Base-by-base conservation (phyloP, 2,113 vertebrate species). In the Ceyx melanurus region DNA sequence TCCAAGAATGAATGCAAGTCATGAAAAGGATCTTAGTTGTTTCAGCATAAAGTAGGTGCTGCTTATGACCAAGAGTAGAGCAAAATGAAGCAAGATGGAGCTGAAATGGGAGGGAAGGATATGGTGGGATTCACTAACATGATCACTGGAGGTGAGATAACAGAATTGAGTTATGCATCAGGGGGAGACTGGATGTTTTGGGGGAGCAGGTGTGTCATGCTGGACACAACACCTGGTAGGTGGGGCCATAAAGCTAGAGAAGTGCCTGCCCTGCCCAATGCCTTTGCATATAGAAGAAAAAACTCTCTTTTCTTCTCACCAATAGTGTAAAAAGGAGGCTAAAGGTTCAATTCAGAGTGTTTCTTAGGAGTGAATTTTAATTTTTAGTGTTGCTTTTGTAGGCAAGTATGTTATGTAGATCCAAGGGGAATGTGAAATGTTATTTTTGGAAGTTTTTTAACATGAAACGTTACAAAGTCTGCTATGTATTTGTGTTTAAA, bases 131-230 rank as follows among this genome's bases (percentile, higher is more conserved):
- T 70, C 56, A 40, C 2, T 28, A 43, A 56, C 17, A 43, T 3
- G 2, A 3, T 82, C 64, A 13, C 23, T 2, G 4, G 56, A 71
- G 19, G 4, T n/a, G 31, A 29, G 13, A 8, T 1, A 16, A n/a
- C 26, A 31, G 56, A 43, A 62, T 37, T 37, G 19, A 54, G 8
- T 80, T 70, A 2, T 0, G 1, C 11, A 1, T 71, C 25, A 8
- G 9, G 37, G 53, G 15, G 23, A 74, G 48, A 35, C 26, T 18
- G 17, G 13, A 9, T 75, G 35, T 54, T 83, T 64, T 46, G 11
- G 20, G 25, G 22, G 3, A 91, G 28, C 28, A 35, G 35, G 35
- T 35, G 35, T 35, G 35, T 35, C 35, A 35, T 35, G 35, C 35
- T 35, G 35, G 35, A 35, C 35, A 35, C 35, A 2, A 6, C 13